Percentiles rank a stretch among this genome's conserved stretches.
Conservation (phyloP, 2,888 invertebrate genomes). For the Phragmatobia fuliginosa region DNA sequence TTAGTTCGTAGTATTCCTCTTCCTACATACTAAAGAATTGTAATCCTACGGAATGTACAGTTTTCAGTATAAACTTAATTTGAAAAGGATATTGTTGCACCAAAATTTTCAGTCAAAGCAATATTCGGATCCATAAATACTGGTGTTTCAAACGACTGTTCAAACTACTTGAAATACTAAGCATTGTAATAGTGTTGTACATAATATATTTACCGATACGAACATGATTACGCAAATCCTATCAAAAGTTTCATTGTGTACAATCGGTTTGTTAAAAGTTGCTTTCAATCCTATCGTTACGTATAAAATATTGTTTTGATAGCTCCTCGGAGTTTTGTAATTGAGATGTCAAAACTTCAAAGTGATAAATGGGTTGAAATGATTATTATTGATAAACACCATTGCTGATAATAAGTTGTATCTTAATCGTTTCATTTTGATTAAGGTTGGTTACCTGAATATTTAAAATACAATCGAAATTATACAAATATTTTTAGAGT, state of each 20-base stretch:
- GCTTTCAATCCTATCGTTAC: not conserved
- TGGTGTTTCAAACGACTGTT: no score
- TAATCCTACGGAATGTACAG: no score
- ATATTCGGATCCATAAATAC: no score
- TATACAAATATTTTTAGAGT: no score
- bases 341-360: slow-evolving; percentile 42
- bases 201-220: not conserved
- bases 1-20: no score
- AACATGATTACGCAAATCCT: not conserved
- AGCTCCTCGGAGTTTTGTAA: slow-evolving; percentile 42
- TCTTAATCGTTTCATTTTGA: not conserved
- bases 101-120: no score
- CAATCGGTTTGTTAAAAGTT: slow-evolving; percentile 4
- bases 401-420: slow-evolving; percentile 1
- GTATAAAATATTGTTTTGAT: slow-evolving; percentile 35
- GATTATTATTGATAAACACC: not conserved
- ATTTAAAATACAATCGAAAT: not conserved
- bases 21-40: no score
- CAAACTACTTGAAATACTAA: not conserved
- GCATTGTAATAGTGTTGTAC: not conserved
- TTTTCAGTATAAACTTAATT: no score
- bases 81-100: no score
- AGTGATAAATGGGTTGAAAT: slow-evolving; percentile 46
- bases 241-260: slow-evolving; percentile 2
- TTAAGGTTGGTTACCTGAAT: not conserved